Evolutionary conservation across 2,888 invertebrate species (phyloP), one percentile per base, ranked within the genome.

Genomic region (Calliphora vomitoria): DNA sequence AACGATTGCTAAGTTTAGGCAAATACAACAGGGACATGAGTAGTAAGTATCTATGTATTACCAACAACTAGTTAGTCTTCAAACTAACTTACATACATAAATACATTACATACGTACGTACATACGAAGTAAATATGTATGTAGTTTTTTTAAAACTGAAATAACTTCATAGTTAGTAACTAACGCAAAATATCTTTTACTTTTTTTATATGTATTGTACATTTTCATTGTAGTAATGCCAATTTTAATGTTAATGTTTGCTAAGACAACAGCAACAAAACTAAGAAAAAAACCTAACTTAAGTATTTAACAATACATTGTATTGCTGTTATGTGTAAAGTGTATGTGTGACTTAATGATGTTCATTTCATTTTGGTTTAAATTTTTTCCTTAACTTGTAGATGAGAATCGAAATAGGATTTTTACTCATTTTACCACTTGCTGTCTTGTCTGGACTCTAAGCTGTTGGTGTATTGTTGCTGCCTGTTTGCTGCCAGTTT

Each of bases 1-100:
- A 82, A 85, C 85, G 79, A 85, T 71, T 85, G 85, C 82, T 85
- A 75, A 82, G 82, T 85, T 87, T 82, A 79, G 87, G 78, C 87
- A 82, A 85, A 79, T 87, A 79, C 85, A 85, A 79, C 78, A 85
- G 85, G 71, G 87, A 85, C 79, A 85, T 85, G 78, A 79, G 82
- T 74, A 47, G 76, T 66, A 11, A 53, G 76, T 66, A 15, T 55
- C 47, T 66, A 13, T 47, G 13, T 20, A 20, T 31, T 13, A 78
- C 55, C 31, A 78, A 64, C 31, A 78, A 71, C 66, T 64, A 86
- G 74, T 71, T 76, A 71, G 76, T 83, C 41, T 83, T 76, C 13
- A 31, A 25, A 18, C 8, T 62, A 47, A 44, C 25, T 0, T 13
- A 66, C 18, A 41, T 10, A 18, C 64, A 11, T 18, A n/a, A 0